Evolutionary conservation across 2,888 invertebrate genomes (phyloP).

Genomic region (Standfussiana lucernea): DNA sequence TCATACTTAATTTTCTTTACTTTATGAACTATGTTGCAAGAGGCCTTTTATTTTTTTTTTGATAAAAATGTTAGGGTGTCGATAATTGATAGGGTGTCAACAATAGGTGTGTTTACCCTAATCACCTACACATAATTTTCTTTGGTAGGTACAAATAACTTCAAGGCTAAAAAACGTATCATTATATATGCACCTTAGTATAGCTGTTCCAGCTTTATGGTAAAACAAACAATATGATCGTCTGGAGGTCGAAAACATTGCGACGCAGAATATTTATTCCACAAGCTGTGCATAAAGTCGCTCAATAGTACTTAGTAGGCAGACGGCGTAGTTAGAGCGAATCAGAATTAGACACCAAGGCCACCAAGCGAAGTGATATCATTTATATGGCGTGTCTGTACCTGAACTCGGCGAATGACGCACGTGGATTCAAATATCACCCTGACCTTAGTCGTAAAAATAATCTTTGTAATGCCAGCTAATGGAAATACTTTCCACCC

Average conservation of each 20-base stretch:
- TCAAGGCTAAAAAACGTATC: slow-evolving; percentile 19
- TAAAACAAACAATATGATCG: slow-evolving; percentile 44
- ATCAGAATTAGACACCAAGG: slow-evolving; percentile 89
- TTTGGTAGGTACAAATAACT: slow-evolving; percentile 1
- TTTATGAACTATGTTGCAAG: not conserved
- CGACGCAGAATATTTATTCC: slow-evolving; percentile 66
- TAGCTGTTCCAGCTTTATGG: slow-evolving; percentile 18
- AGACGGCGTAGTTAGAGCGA: slow-evolving; percentile 87
- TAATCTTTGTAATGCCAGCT: slow-evolving; percentile 79
- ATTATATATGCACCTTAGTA: not conserved
- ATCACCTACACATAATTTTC: not conserved
- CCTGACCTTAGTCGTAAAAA: slow-evolving; percentile 87
- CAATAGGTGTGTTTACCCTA: not conserved
- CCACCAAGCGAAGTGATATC: slow-evolving; percentile 85
- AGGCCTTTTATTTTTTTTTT: not conserved
- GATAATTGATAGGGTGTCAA: not conserved
- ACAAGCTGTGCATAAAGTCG: slow-evolving; percentile 62
- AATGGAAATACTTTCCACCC: slow-evolving; percentile 71
- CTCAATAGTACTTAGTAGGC: slow-evolving; percentile 81
- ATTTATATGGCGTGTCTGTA: slow-evolving; percentile 87
- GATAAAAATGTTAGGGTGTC: not conserved
- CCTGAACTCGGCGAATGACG: slow-evolving; percentile 89
- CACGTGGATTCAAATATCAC: slow-evolving; percentile 87
- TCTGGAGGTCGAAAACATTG: slow-evolving; percentile 58
- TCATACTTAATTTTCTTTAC: too few relatives aligned